These are phyloP conservation scores for Diogma glabrata DNA, from an alignment of 2,888 invertebrate genomes.

Conservation along the genomic window DNA sequence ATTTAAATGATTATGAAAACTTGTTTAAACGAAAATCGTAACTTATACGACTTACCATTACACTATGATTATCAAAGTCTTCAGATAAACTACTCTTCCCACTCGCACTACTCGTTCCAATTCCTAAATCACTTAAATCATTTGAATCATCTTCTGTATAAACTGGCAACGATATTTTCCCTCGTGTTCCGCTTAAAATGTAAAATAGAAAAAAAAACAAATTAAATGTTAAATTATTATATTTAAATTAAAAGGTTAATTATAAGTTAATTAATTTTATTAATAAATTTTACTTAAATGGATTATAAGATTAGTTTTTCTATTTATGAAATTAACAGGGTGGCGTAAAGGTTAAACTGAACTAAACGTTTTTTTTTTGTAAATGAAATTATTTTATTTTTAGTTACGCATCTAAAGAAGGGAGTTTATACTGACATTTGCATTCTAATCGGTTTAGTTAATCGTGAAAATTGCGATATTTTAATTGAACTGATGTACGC, in stretches of 20 bases:
- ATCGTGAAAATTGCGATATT: too few relatives aligned
- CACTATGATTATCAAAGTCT: constrained; percentile 51
- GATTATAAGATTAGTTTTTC: too few relatives aligned
- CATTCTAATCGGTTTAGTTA: too few relatives aligned
- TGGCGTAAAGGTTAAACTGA: too few relatives aligned
- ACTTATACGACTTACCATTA: constrained; percentile 43
- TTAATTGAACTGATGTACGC: too few relatives aligned
- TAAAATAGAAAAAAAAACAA: neutral
- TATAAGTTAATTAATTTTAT: too few relatives aligned
- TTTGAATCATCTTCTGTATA: constrained; percentile 74
- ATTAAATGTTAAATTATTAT: neutral
- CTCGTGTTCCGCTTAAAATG: constrained; percentile 39
- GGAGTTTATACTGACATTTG: too few relatives aligned
- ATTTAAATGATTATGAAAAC: neutral
- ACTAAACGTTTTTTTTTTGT: too few relatives aligned
- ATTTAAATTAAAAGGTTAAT: neutral
- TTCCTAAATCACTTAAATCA: constrained; percentile 74
- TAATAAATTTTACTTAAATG: too few relatives aligned
- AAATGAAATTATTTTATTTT: too few relatives aligned
- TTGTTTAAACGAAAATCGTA: neutral
- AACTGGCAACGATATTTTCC: constrained; percentile 51
- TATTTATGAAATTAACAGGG: too few relatives aligned
- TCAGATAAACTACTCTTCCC: constrained; percentile 52
- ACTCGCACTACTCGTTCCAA: constrained; percentile 51
- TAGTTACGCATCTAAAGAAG: too few relatives aligned